Base-by-base conservation (phyloP, 2,113 vertebrate genomes). In the Henicopernis longicauda region DNA sequence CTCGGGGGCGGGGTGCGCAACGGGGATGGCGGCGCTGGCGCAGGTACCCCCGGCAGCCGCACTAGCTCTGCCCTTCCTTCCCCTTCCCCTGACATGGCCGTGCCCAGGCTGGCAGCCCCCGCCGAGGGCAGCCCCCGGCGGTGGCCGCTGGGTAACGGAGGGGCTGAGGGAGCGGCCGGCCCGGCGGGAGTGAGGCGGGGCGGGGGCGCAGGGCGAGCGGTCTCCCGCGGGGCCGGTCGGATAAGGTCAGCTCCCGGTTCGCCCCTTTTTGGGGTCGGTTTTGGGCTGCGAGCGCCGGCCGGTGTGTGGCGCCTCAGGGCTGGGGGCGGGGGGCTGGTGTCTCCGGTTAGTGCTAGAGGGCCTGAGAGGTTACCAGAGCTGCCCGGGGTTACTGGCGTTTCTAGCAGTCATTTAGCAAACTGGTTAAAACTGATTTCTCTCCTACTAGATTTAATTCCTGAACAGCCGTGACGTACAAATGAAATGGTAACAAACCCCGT, bases 381-480 rank as follows among this genome's bases (percentile, higher is more conserved):
- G 42, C 17, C 25, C 9, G 57, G 12, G 4, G 34, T 17, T 78
- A 12, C 12, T 13, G 4, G n/a, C 32, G 0, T 38, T 61, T 44
- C 27, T 22, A 29, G 52, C 13, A 29, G 27, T 21, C 13, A 0
- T 22, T 47, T 21, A 31, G 54, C 21, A 16, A n/a, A 2, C 5
- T 12, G 22, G 2, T 23, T 49, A 18, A 36, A 49, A 11, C 50
- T 1, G 6, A 2, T 77, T 42, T 49, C 1, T 59, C 14, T 27
- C 13, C 38, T 12, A 1, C 11, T 13, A 0, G 29, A 3, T 47
- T 32, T 54, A 27, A 13, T n/a, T 77, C 22, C 32, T 26, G 19
- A 22, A 1, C 31, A 62, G n/a, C 25, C 3, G 1, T 2, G 3
- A 7, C 3, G 42, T 4, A 3, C 42, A 7, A 61, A 47, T 11